Base-by-base conservation (phyloP, 1,140 invertebrate species). In the Sycophaga agraensis region DNA sequence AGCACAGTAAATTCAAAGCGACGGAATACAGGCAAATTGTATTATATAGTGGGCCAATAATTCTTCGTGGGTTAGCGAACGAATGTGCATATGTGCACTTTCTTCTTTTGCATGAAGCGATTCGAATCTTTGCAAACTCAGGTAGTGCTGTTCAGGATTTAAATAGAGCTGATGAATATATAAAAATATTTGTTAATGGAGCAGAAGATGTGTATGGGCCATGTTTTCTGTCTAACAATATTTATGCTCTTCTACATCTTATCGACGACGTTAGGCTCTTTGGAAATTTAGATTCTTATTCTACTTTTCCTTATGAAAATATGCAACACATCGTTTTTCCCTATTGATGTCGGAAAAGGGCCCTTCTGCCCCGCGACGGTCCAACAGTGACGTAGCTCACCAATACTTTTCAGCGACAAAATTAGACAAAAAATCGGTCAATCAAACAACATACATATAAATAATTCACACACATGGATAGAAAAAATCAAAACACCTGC, bases 281-380 rank as follows among this genome's bases (percentile, higher is more conserved):
- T 50, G 68, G 68, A 22, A 34, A 56, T 7, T 48, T 67, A 4
- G 68, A 67, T 51, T 35, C 53, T 42, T 67, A 59, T 40, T 67
- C 64, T 1, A 66, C 66, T 6, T 69, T 69, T 53, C 67, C 64
- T 11, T 69, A 63, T 26, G 65, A 67, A 51, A 69, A 69, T 40
- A n/a, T n/a, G n/a, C n/a, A n/a, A n/a, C n/a, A n/a, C n/a, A n/a
- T n/a, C n/a, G n/a, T n/a, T n/a, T n/a, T n/a, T n/a, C n/a, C n/a
- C n/a, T n/a, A n/a, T n/a, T n/a, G n/a, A n/a, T n/a, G n/a, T n/a
- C n/a, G n/a, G n/a, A n/a, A n/a, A n/a, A n/a, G n/a, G n/a, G n/a
- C n/a, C n/a, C n/a, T n/a, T n/a, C n/a, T n/a, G n/a, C n/a, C n/a
- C n/a, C n/a, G n/a, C n/a, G n/a, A n/a, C n/a, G n/a, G n/a, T n/a